These are phyloP conservation scores for Columba janthina DNA, from an alignment of 2,113 vertebrate species.

Conservation along the genomic window DNA sequence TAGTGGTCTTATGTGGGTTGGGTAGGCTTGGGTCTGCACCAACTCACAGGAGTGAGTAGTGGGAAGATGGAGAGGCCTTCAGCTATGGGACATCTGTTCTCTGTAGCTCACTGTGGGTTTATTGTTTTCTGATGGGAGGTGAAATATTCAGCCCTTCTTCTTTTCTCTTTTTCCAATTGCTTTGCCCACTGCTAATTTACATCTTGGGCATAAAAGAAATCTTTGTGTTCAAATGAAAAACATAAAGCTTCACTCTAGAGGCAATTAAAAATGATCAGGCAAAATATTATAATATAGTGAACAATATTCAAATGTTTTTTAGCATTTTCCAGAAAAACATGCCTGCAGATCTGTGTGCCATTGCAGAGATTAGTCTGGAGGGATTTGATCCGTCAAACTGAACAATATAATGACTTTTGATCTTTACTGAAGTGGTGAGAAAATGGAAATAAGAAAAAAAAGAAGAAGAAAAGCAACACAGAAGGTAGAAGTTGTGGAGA, in stretches of 20 bases:
- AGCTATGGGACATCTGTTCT: not conserved
- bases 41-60: not conserved
- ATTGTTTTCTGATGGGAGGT: not conserved
- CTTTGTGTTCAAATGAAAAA: not conserved
- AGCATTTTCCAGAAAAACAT: not conserved
- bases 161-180: not conserved
- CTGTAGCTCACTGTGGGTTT: not conserved
- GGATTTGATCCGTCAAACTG: not conserved
- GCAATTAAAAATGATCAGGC: slow-evolving; percentile 11
- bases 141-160: not conserved
- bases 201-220: not conserved
- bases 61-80: not conserved
- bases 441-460: not conserved
- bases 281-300: not conserved
- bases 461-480: not conserved
- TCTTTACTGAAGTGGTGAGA: not conserved
- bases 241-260: not conserved
- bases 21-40: not conserved
- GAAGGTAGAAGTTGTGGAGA: not conserved
- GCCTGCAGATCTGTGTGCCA: not conserved
- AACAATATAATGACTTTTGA: not conserved
- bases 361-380: not conserved
- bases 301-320: not conserved
- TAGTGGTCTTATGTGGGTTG: fast-evolving
- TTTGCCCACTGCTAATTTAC: not conserved